phyloP scores from a whole-genome alignment of 2,113 vertebrate species.

The Rostratula benghalensis region DNA sequence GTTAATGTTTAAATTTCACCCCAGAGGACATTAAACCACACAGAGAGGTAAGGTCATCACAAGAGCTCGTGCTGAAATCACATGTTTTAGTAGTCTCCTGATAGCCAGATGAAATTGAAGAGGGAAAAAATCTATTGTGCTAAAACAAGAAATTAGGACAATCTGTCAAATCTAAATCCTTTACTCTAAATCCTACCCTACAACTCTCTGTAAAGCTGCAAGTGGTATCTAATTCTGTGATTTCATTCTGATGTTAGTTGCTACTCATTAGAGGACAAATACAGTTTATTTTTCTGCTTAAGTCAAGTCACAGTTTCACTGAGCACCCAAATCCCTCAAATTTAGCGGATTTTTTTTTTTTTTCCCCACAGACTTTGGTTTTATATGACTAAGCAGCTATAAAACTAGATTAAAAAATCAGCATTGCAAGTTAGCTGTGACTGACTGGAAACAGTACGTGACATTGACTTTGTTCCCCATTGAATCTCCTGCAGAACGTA shows the following conservation, averaged over 20 bases:
- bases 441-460: not conserved
- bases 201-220: not conserved
- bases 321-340: not conserved
- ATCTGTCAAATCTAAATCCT: not conserved
- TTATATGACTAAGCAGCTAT: not conserved
- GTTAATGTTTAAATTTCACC: not conserved
- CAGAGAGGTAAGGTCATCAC: not conserved
- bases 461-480: not conserved
- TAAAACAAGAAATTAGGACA: not conserved
- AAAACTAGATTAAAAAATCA: slow-evolving; percentile 15
- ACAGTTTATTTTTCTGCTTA: not conserved
- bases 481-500: not conserved
- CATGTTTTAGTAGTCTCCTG: not conserved
- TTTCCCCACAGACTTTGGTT: not conserved
- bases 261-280: not conserved
- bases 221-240: not conserved
- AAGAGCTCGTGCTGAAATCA: not conserved
- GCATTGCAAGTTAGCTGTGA: not conserved
- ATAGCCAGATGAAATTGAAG: not conserved
- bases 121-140: not conserved
- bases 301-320: not conserved
- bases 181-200: too few species aligned
- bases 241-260: not conserved
- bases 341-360: not conserved
- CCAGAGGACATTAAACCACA: not conserved